Percentiles rank a stretch among this genome's conserved stretches.
phyloP scores from a whole-genome alignment of 2,888 invertebrate species.

The Stomorhina lunata region DNA sequence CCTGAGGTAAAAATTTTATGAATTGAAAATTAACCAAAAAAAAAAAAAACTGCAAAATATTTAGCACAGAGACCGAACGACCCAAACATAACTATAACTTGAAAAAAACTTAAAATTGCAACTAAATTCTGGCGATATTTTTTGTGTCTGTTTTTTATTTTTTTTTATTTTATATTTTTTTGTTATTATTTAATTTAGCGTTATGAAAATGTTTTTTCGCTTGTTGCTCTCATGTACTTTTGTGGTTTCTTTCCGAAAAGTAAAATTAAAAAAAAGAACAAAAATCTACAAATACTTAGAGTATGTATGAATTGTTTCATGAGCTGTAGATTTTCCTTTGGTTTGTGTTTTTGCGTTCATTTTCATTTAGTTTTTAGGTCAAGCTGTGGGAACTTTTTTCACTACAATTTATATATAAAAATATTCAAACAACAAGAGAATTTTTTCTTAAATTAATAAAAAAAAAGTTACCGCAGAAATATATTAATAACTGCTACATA shows the following conservation, averaged over 20 bases:
- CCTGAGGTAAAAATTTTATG: conserved; percentile 4
- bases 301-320: conserved; percentile 13
- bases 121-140: neutral
- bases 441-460: conserved; percentile 45
- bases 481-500: conserved; percentile 10
- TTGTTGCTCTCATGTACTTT: conserved; percentile 60
- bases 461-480: conserved; percentile 48
- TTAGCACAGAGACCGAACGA: neutral
- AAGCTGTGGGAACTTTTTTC: conserved; percentile 66
- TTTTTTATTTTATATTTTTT: neutral
- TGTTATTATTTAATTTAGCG: conserved; percentile 65
- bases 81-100: neutral
- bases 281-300: neutral
- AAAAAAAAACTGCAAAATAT: neutral
- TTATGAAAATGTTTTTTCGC: conserved; percentile 61
- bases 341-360: neutral
- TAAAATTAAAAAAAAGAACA: neutral
- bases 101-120: conserved; percentile 13
- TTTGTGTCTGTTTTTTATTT: conserved; percentile 10
- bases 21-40: neutral
- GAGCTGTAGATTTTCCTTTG: conserved; percentile 31
- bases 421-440: conserved; percentile 27
- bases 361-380: conserved; percentile 65
- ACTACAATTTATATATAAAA: conserved; percentile 52
- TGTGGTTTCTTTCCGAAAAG: conserved; percentile 33